Evolutionary conservation across 2,888 invertebrate species (phyloP).

Genomic region (Euzetes globulus): DNA sequence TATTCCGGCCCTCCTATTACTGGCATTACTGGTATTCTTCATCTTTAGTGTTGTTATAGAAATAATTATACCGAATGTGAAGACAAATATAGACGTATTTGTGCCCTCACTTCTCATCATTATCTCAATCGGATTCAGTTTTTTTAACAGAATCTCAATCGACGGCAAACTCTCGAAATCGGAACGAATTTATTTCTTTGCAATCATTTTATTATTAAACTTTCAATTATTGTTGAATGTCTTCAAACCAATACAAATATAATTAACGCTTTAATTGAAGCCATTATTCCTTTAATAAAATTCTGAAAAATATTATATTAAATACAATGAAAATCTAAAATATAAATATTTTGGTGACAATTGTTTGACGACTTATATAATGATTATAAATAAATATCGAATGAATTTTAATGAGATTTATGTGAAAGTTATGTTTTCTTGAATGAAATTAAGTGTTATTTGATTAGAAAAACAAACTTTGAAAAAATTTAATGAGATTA

Average conservation of each 20-base stretch:
- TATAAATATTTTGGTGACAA: too few relatives aligned
- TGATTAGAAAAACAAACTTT: constrained; percentile 17
- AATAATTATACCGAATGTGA: background rate
- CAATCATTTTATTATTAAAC: background rate
- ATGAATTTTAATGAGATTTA: too few relatives aligned
- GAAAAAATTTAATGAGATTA: constrained; percentile 25
- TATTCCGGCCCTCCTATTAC: background rate
- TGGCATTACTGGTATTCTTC: background rate
- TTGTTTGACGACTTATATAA: too few relatives aligned
- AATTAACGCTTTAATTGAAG: too few relatives aligned
- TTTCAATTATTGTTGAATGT: background rate
- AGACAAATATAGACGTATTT: background rate
- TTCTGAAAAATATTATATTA: too few relatives aligned
- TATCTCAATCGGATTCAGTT: background rate
- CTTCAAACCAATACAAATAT: background rate
- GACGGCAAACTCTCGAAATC: background rate
- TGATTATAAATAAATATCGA: too few relatives aligned
- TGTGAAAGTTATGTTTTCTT: too few relatives aligned
- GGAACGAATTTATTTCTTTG: background rate
- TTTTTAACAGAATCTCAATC: background rate
- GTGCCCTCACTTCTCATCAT: background rate
- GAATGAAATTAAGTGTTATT: background rate
- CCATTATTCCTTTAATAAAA: too few relatives aligned
- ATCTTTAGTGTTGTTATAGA: background rate
- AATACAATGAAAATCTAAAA: too few relatives aligned